These are phyloP conservation scores for Abrostola tripartita DNA, from an alignment of 2,888 invertebrate species.

Conservation along the genomic window DNA sequence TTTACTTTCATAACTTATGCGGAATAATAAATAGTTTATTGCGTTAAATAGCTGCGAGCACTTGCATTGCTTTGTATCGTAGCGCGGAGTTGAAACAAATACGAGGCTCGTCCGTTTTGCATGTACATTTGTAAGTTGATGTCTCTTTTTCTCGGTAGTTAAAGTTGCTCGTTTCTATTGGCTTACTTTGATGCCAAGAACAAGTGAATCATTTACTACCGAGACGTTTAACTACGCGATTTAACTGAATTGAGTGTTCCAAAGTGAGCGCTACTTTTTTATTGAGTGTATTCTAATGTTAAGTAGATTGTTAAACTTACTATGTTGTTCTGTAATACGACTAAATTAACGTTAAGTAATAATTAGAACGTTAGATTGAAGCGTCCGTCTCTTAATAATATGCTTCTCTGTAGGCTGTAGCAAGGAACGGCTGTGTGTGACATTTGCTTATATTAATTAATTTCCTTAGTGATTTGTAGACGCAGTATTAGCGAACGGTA, in stretches of 20 bases:
- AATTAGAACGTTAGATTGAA: background rate
- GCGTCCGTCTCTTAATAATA: no score
- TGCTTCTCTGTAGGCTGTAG: no score
- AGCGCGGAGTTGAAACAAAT: constrained; percentile 19
- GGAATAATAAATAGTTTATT: constrained; percentile 54
- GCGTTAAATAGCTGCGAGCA: constrained; percentile 28
- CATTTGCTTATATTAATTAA: background rate
- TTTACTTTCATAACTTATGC: constrained; percentile 67
- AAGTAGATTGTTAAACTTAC: background rate
- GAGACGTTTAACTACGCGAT: constrained; percentile 11
- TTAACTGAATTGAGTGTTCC: constrained; percentile 14
- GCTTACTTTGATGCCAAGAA: constrained; percentile 40
- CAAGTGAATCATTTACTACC: constrained; percentile 33
- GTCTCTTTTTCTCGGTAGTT: constrained; percentile 41
- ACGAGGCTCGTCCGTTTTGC: constrained; percentile 18
- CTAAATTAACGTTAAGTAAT: background rate
- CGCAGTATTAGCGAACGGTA: background rate
- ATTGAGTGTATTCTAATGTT: background rate
- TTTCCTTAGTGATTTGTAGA: background rate
- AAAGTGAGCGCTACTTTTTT: constrained; percentile 1
- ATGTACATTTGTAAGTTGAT: constrained; percentile 39
- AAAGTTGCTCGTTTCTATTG: constrained; percentile 41
- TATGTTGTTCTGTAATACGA: constrained; percentile 3
- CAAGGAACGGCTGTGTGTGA: background rate
- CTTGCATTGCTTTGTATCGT: constrained; percentile 22